Conservation (phyloP, 2,797 vertebrate species). For the Avahi laniger region DNA sequence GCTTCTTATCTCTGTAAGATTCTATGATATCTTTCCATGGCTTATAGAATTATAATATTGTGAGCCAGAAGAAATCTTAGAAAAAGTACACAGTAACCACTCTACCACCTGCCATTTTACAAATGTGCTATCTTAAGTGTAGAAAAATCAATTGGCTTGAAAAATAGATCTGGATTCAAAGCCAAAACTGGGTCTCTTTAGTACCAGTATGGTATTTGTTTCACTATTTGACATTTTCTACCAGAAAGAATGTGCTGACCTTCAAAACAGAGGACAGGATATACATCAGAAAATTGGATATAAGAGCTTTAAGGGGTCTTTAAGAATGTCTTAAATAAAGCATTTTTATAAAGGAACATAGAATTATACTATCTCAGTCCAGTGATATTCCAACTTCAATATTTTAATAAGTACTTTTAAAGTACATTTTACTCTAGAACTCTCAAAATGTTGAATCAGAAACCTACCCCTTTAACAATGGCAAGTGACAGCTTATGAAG, state of each 20-base stretch:
- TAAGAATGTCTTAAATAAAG: neutral
- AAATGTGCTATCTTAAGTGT: neutral
- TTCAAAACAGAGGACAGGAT: neutral
- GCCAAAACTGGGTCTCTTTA: neutral
- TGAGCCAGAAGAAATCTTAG: neutral
- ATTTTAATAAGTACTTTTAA: constrained; percentile 59
- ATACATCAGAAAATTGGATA: neutral
- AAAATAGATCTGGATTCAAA: neutral
- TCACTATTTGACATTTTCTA: neutral
- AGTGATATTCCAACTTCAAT: constrained; percentile 26
- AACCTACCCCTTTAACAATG: constrained; percentile 59
- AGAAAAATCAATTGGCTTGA: neutral
- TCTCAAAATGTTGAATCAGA: constrained; percentile 72
- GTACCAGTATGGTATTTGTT: neutral
- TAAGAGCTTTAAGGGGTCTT: neutral
- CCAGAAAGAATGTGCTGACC: neutral
- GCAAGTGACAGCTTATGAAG: constrained; percentile 66
- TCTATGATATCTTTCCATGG: neutral
- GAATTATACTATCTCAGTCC: constrained; percentile 2
- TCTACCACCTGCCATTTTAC: neutral
- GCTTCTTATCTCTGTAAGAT: neutral
- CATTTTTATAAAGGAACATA: neutral
- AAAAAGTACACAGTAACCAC: neutral
- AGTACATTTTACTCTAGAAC: constrained; percentile 54
- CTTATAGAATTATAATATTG: neutral